phyloP scores from a whole-genome alignment of 2,797 vertebrate species.

The Siniperca undulata region DNA sequence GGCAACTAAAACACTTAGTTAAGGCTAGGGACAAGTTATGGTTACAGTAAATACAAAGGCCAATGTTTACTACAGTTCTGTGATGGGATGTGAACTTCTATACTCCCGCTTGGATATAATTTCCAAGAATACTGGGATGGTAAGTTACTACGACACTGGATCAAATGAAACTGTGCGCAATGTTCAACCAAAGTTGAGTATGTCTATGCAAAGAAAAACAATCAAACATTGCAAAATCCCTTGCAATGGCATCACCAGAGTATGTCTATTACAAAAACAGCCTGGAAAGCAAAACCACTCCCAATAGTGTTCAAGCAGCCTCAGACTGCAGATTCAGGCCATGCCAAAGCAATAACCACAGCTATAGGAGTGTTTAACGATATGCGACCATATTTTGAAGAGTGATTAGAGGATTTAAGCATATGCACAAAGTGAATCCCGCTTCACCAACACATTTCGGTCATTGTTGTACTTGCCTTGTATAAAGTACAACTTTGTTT shows the following conservation, averaged over 20 bases:
- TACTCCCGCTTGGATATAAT: not conserved
- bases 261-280: not conserved
- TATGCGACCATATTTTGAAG: not conserved
- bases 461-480: not conserved
- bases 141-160: not conserved
- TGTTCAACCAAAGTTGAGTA: not conserved
- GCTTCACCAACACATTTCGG: not conserved
- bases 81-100: not conserved
- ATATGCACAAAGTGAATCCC: not conserved
- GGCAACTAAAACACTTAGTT: not conserved
- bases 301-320: not conserved
- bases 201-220: not conserved
- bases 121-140: not conserved
- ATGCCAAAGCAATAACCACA: not conserved
- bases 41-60: not conserved
- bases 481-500: not conserved
- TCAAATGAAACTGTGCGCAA: not conserved
- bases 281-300: not conserved
- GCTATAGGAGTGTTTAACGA: not conserved
- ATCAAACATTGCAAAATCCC: not conserved
- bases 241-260: not conserved
- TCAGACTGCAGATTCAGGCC: slow-evolving; percentile 7
- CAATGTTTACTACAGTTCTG: not conserved
- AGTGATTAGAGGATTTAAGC: not conserved
- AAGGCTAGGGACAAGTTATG: not conserved